Evolutionary conservation across 2,797 vertebrate genomes (phyloP).

Genomic region (Rhincodon typus): DNA sequence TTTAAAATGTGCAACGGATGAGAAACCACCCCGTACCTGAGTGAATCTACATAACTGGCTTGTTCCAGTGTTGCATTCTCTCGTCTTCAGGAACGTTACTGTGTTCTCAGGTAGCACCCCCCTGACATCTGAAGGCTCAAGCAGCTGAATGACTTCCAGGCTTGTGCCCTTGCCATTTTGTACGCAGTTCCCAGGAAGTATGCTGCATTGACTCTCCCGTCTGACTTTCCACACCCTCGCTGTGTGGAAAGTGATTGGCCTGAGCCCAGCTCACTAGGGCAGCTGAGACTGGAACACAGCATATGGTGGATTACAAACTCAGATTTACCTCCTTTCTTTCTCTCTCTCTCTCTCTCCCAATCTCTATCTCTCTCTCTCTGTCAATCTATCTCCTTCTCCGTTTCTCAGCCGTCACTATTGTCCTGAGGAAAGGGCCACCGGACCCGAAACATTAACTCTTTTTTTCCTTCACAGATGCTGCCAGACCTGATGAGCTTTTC

Average conservation of each 20-base stretch:
- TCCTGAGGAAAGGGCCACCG: too few species aligned
- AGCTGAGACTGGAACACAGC: constrained; percentile 9
- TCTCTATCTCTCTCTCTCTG: neutral
- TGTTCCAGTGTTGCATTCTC: neutral
- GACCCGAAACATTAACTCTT: too few species aligned
- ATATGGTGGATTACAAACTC: constrained; percentile 20
- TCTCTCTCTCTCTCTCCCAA: neutral
- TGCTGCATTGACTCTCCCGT: constrained; percentile 3
- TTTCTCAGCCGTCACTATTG: neutral
- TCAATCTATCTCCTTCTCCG: neutral
- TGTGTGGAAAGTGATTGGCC: constrained; percentile 33
- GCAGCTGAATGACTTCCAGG: neutral
- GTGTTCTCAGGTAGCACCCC: too few species aligned
- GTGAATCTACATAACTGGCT: neutral
- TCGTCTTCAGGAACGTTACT: neutral
- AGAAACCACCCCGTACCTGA: neutral
- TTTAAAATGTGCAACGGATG: neutral
- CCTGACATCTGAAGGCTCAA: neutral
- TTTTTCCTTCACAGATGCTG: too few species aligned
- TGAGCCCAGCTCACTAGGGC: neutral
- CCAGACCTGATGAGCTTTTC: too few species aligned
- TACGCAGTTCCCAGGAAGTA: neutral
- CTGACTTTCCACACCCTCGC: neutral
- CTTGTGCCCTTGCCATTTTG: neutral
- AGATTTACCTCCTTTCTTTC: neutral